Conservation (phyloP, 1,140 invertebrate species). For the Bradynema listronoti region DNA sequence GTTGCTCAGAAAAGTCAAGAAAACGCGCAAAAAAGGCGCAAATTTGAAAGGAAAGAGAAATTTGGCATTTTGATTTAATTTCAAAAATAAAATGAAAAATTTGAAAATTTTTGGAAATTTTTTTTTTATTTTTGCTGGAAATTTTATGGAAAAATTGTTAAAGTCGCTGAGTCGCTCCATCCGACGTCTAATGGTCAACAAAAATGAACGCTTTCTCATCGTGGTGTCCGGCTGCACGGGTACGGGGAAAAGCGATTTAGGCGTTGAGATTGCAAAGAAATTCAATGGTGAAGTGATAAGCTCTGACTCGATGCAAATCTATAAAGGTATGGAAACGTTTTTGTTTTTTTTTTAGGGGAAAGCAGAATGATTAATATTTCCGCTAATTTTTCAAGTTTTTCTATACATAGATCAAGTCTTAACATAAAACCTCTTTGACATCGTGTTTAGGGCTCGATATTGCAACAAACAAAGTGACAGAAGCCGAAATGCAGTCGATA, state of each 20-base stretch:
- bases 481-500: constrained; percentile 69
- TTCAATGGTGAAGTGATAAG: constrained; percentile 93
- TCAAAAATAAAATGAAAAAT: no score
- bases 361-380: neutral
- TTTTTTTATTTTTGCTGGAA: no score
- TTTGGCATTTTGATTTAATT: no score
- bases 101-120: no score
- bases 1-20: no score
- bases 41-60: no score
- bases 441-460: constrained; percentile 68
- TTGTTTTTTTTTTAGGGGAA: constrained; percentile 4
- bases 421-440: neutral
- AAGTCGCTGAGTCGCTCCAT: no score
- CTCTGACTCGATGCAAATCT: constrained; percentile 97
- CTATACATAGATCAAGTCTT: constrained; percentile 2
- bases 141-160: no score
- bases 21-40: no score
- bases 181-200: no score
- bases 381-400: neutral
- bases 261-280: constrained; percentile 76
- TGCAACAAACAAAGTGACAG: constrained; percentile 87
- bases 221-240: constrained; percentile 82
- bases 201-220: no score
- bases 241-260: constrained; percentile 89
- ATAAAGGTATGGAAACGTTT: constrained; percentile 40